A percentile compares a stretch with the other conserved stretches of the same genome.
Evolutionary conservation across 2,113 vertebrate genomes (phyloP).

Genomic region (Laticauda laticaudata): DNA sequence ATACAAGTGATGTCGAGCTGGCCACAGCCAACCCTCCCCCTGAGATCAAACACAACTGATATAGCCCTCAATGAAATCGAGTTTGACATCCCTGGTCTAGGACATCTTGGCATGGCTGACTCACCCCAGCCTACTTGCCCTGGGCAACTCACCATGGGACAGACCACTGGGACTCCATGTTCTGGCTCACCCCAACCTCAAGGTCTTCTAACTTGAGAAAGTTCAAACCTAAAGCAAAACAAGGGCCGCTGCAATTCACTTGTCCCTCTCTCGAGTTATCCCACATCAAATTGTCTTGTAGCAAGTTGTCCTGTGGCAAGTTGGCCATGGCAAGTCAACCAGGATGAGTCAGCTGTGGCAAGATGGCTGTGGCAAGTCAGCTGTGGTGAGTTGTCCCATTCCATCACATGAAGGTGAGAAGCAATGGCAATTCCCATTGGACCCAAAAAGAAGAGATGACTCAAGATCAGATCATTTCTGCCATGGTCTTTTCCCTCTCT

Average conservation of each 20-base stretch:
- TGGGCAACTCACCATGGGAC: background rate
- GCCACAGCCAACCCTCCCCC: too few relatives aligned
- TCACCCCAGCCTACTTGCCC: background rate
- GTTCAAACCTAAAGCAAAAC: background rate
- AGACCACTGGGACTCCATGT: background rate
- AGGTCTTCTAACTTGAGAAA: background rate
- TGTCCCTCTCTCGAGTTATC: background rate
- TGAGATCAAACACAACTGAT: too few relatives aligned
- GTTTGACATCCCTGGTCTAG: too few relatives aligned
- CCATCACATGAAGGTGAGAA: background rate
- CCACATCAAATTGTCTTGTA: background rate
- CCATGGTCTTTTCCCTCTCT: background rate
- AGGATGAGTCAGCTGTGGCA: background rate
- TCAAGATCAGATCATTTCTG: background rate
- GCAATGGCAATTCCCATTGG: background rate
- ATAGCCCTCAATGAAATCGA: too few relatives aligned
- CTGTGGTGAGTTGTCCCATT: background rate
- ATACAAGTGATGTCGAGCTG: too few relatives aligned
- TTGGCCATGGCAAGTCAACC: background rate
- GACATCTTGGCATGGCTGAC: background rate
- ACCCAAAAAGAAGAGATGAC: background rate
- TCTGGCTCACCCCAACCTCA: background rate
- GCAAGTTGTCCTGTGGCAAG: background rate
- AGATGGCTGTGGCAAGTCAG: background rate
- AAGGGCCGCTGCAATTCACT: background rate